A percentile compares a stretch with the other conserved stretches of the same genome.
Evolutionary conservation across 2,888 invertebrate genomes (phyloP).

Genomic region (Neoscelio sp.): DNA sequence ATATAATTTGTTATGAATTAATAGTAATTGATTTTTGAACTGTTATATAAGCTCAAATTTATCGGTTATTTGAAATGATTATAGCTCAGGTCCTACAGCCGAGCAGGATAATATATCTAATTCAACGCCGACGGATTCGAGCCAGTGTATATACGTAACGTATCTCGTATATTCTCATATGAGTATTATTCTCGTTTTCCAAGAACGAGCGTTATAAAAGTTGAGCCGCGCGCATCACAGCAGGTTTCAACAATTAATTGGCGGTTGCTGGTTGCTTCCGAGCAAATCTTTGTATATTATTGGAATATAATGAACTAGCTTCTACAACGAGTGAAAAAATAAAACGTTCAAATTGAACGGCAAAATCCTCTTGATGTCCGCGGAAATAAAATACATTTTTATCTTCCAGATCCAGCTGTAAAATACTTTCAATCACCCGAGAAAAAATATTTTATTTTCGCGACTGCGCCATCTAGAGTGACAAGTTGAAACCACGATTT

Average conservation of each 20-base stretch:
- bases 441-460: no score
- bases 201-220: conserved; percentile 31
- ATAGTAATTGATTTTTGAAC: conserved; percentile 47
- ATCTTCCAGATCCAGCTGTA: no score
- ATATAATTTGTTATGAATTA: conserved; percentile 40
- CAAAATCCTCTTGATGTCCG: no score
- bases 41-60: conserved; percentile 33
- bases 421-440: no score
- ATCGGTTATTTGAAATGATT: conserved; percentile 40
- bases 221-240: conserved; percentile 21
- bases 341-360: no score
- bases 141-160: background rate
- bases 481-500: no score
- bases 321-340: background rate
- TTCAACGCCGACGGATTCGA: conserved; percentile 22
- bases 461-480: no score
- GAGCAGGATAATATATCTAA: conserved; percentile 36
- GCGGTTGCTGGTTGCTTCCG: conserved; percentile 9
- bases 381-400: no score
- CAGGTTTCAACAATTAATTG: conserved; percentile 32
- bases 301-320: background rate
- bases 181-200: conserved; percentile 38
- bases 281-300: conserved; percentile 12
- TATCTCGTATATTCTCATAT: conserved; percentile 29
- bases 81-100: conserved; percentile 22